Evolutionary conservation across 37 sponge, comb jelly and placozoan genomes (phyloP).

Genomic region (Theonella swinhoei): DNA sequence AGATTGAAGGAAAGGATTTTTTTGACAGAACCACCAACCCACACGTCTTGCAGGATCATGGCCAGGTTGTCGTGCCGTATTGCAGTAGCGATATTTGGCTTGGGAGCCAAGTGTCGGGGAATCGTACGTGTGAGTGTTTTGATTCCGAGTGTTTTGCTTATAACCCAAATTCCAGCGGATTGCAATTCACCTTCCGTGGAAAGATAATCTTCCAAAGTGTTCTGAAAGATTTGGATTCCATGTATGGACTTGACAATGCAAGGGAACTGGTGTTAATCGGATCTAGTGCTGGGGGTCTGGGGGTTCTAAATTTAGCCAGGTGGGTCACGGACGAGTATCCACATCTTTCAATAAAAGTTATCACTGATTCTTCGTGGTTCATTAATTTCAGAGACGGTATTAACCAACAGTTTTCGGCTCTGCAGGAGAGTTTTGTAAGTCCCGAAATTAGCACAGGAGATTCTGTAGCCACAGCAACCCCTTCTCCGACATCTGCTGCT

Average conservation of each 20-base stretch:
- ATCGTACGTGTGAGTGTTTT: not conserved
- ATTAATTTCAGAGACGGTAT: constrained; percentile 53
- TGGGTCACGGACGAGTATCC: constrained; percentile 13
- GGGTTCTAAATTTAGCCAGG: constrained; percentile 39
- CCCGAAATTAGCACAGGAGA: not conserved
- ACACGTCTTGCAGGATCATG: constrained; percentile 33
- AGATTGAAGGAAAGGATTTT: constrained; percentile 10
- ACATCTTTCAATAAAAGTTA: constrained; percentile 6
- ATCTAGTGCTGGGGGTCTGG: constrained; percentile 72
- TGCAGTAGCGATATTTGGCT: constrained; percentile 74
- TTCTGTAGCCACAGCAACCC: not conserved
- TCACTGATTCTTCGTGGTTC: constrained; percentile 75
- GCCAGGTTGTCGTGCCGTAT: constrained; percentile 60
- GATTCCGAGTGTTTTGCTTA: not conserved
- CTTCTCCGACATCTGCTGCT: not conserved
- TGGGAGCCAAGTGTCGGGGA: not conserved
- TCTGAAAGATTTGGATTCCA: constrained; percentile 22
- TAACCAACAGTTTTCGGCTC: not conserved
- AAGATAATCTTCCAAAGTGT: constrained; percentile 20
- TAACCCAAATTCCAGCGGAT: not conserved
- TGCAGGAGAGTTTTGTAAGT: not conserved
- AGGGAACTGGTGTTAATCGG: constrained; percentile 56
- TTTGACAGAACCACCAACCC: constrained; percentile 17
- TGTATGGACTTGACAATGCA: constrained; percentile 9
- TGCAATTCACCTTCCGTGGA: constrained; percentile 65